These are phyloP conservation scores for Drosophila putrida DNA, from an alignment of 2,888 invertebrate species.

Conservation along the genomic window DNA sequence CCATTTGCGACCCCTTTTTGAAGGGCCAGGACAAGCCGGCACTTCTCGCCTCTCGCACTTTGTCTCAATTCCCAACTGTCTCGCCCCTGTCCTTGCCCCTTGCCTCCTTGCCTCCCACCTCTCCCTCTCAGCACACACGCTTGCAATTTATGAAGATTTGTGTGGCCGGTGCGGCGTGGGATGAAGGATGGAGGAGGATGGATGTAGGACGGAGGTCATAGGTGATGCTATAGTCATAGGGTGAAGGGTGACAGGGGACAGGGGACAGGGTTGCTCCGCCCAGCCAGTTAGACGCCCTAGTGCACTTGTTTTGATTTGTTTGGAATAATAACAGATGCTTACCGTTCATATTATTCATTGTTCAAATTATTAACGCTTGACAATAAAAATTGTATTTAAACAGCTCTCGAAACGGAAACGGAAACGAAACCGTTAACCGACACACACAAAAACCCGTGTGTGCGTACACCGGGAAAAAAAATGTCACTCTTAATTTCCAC, in stretches of 20 bases:
- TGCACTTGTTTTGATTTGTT: conserved; percentile 85
- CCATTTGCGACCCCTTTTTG: conserved; percentile 72
- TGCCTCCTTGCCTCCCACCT: background rate
- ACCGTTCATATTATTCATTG: conserved; percentile 83
- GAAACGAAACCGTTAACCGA: conserved; percentile 1
- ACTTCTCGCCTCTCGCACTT: conserved; percentile 73
- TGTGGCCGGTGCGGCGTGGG: conserved; percentile 54
- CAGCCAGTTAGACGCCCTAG: conserved; percentile 58
- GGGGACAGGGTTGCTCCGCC: conserved; percentile 51
- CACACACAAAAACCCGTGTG: background rate
- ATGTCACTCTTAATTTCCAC: too few relatives aligned
- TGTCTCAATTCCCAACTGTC: conserved; percentile 79
- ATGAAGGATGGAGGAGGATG: background rate
- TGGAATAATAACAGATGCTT: conserved; percentile 85
- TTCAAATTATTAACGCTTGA: conserved; percentile 84
- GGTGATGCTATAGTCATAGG: background rate
- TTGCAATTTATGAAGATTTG: conserved; percentile 83
- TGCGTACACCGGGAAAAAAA: too few relatives aligned
- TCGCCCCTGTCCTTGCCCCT: conserved; percentile 11
- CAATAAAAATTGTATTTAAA: conserved; percentile 81
- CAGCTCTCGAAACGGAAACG: conserved; percentile 66
- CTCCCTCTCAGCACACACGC: conserved; percentile 32
- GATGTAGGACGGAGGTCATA: conserved; percentile 21
- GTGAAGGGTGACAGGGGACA: conserved; percentile 5
- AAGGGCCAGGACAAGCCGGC: conserved; percentile 24